Percentiles rank a stretch among this genome's conserved stretches.
phyloP scores from a whole-genome alignment of 2,113 vertebrate genomes.

The Parus major region DNA sequence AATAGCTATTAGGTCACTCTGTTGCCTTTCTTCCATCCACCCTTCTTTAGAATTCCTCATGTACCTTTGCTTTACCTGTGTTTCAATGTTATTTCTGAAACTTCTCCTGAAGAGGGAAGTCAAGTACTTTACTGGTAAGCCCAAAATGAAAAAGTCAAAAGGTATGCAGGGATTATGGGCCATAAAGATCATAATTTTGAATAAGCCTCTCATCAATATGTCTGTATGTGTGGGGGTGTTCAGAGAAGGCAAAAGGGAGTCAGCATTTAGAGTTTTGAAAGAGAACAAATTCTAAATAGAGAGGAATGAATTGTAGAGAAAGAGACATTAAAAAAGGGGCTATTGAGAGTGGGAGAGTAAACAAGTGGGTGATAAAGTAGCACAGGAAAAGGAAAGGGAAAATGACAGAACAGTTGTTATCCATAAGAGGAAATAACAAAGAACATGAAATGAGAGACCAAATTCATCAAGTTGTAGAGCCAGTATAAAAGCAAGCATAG shows the following conservation, averaged over 20 bases:
- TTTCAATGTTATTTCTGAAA: conserved; percentile 5
- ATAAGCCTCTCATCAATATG: not conserved
- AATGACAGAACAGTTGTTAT: not conserved
- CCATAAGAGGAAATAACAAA: not conserved
- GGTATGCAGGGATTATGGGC: not conserved
- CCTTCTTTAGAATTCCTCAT: not conserved
- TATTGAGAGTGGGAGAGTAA: not conserved
- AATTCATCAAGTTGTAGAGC: not conserved
- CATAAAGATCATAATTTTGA: not conserved
- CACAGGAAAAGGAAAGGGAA: not conserved
- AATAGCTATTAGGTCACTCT: not conserved
- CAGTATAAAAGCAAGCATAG: not conserved
- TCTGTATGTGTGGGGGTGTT: not conserved
- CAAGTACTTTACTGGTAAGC: not conserved
- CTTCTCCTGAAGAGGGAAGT: not conserved
- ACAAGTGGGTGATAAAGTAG: not conserved
- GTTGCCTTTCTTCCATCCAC: not conserved
- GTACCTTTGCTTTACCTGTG: not conserved
- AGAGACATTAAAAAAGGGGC: not conserved
- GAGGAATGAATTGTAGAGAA: not conserved
- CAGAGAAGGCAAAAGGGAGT: not conserved
- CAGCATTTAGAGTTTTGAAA: not conserved
- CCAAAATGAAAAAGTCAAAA: not conserved
- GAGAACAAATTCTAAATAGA: not conserved
- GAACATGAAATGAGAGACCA: not conserved